These are phyloP conservation scores for Ptilonorhynchus violaceus DNA, from an alignment of 2,113 vertebrate species.

Conservation along the genomic window DNA sequence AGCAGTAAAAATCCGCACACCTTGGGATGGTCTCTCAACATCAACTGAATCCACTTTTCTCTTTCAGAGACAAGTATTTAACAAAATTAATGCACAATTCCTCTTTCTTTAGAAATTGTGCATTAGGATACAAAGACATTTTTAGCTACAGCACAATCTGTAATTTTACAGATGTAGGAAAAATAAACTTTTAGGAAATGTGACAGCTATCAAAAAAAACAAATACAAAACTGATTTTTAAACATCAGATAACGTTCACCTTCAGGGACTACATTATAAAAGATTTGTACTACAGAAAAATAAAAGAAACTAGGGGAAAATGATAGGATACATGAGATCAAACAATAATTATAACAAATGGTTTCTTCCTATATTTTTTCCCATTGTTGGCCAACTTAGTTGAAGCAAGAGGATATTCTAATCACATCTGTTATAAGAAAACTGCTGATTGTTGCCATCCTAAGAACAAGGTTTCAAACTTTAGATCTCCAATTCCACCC, in stretches of 20 bases:
- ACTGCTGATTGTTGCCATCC: not conserved
- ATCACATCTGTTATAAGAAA: not conserved
- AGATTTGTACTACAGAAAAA: not conserved
- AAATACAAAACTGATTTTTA: not conserved
- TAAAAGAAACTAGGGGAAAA: not conserved
- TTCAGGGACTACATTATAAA: not conserved
- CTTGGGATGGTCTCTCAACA: not conserved
- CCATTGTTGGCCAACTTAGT: not conserved
- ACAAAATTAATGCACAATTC: not conserved
- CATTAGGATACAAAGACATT: not conserved
- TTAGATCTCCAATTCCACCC: not conserved
- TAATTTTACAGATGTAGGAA: not conserved
- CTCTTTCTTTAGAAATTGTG: not conserved
- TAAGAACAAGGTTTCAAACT: not conserved
- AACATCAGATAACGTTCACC: not conserved
- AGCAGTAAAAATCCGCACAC: not conserved
- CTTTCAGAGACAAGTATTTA: not conserved
- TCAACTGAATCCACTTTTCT: not conserved
- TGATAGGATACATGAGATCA: not conserved
- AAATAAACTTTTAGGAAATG: not conserved
- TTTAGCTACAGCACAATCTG: not conserved
- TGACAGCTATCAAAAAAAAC: not conserved
- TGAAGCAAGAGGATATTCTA: not conserved
- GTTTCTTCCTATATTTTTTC: not conserved
- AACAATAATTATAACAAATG: not conserved